Evolutionary conservation across 1,140 invertebrate genomes (phyloP).

Genomic region (Drosophila bocki): DNA sequence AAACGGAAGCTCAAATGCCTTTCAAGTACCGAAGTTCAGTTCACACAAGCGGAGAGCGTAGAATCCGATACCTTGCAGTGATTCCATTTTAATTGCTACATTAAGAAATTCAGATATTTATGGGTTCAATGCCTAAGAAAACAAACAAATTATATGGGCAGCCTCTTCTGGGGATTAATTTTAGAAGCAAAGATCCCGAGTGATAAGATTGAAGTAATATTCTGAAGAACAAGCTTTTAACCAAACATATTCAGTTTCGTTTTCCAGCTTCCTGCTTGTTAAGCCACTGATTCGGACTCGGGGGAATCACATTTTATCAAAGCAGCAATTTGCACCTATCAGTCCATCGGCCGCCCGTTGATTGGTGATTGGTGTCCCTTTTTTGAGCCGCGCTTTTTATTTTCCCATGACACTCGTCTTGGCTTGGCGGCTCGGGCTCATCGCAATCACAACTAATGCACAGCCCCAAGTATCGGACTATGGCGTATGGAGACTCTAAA

Average conservation of each 20-base stretch:
- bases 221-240: background rate
- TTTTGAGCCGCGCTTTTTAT: slow-evolving; percentile 27
- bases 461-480: slow-evolving; percentile 9
- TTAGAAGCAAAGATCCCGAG: background rate
- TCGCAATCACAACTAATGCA: slow-evolving; percentile 56
- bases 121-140: background rate
- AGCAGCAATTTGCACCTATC: slow-evolving; percentile 47
- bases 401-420: slow-evolving; percentile 62
- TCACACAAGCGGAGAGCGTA: slow-evolving; percentile 9
- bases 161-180: background rate
- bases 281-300: slow-evolving; percentile 20
- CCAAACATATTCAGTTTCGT: slow-evolving; percentile 7
- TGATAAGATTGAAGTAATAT: slow-evolving; percentile 1
- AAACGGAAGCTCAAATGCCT: slow-evolving; percentile 63
- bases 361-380: slow-evolving; percentile 41
- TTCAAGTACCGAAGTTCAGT: slow-evolving; percentile 47
- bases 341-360: slow-evolving; percentile 28
- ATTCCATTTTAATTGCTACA: slow-evolving; percentile 10
- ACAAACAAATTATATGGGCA: background rate
- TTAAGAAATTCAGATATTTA: slow-evolving; percentile 9
- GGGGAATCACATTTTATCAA: slow-evolving; percentile 45
- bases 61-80: slow-evolving; percentile 2
- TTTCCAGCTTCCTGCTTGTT: slow-evolving; percentile 13
- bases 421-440: slow-evolving; percentile 35
- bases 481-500: slow-evolving; percentile 58